These are phyloP conservation scores for Caenorhabditis doughertyi DNA, from an alignment of 2,888 invertebrate species.

Conservation along the genomic window DNA sequence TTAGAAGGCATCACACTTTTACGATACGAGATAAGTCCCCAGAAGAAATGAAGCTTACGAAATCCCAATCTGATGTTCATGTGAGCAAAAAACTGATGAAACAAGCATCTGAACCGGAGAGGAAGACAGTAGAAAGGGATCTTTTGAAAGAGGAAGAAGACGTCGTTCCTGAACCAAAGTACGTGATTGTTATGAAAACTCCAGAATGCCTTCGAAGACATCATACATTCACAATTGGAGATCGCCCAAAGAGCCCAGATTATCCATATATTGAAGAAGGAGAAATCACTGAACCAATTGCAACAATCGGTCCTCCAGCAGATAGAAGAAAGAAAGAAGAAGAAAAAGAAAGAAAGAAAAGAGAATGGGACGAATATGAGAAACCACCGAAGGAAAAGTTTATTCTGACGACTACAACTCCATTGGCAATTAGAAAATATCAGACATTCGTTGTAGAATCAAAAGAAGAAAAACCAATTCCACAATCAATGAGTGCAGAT, in stretches of 20 bases:
- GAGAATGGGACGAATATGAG: conserved; percentile 58
- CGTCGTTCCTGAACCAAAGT: conserved; percentile 44
- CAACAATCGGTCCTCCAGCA: conserved; percentile 68
- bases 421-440: conserved; percentile 65
- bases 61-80: conserved; percentile 56
- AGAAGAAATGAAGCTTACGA: conserved; percentile 37
- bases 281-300: conserved; percentile 71
- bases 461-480: conserved; percentile 40
- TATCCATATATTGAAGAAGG: conserved; percentile 70
- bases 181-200: conserved; percentile 65
- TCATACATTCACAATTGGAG: conserved; percentile 71
- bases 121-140: conserved; percentile 30
- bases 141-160: conserved; percentile 35
- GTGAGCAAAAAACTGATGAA: conserved; percentile 51
- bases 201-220: conserved; percentile 67
- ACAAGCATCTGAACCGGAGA: conserved; percentile 54
- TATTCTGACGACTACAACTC: conserved; percentile 68
- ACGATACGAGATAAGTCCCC: conserved; percentile 54
- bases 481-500: conserved; percentile 44
- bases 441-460: conserved; percentile 69
- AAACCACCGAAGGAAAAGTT: conserved; percentile 61
- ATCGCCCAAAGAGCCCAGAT: conserved; percentile 66
- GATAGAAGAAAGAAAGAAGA: conserved; percentile 65
- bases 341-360: conserved; percentile 52
- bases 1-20: conserved; percentile 64